phyloP scores from a whole-genome alignment of 1,140 invertebrate species.

The Drosophila yakuba region DNA sequence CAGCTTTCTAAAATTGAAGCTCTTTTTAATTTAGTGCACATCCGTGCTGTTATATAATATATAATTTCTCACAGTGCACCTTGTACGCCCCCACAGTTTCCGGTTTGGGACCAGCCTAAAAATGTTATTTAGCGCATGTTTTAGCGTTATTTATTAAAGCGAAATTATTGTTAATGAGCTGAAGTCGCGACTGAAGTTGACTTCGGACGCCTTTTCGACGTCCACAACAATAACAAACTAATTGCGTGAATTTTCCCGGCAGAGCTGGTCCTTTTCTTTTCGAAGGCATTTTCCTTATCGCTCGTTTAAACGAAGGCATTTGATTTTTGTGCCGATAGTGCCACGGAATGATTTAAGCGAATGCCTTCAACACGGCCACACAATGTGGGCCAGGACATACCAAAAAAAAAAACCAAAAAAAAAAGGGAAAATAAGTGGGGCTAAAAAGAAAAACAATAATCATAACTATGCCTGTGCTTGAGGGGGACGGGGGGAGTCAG shows the following conservation, averaged over 20 bases:
- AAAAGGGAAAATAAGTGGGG: background rate
- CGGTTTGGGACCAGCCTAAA: slow-evolving; percentile 49
- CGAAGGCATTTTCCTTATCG: slow-evolving; percentile 58
- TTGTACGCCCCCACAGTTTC: background rate
- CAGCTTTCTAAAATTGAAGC: too few relatives aligned
- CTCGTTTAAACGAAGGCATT: slow-evolving; percentile 82
- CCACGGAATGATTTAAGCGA: slow-evolving; percentile 76
- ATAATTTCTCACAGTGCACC: slow-evolving; percentile 6
- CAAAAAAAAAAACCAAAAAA: slow-evolving; percentile 1
- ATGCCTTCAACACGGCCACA: slow-evolving; percentile 32
- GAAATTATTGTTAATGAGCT: slow-evolving; percentile 82
- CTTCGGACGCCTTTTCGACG: slow-evolving; percentile 79
- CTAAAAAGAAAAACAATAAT: slow-evolving; percentile 57
- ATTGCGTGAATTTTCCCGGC: slow-evolving; percentile 72
- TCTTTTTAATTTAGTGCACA: too few relatives aligned
- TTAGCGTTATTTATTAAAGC: slow-evolving; percentile 83
- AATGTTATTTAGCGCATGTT: slow-evolving; percentile 83
- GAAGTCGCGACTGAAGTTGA: slow-evolving; percentile 36
- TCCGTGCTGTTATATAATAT: too few relatives aligned
- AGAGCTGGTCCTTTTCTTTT: slow-evolving; percentile 43
- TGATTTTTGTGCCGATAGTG: slow-evolving; percentile 81
- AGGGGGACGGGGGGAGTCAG: slow-evolving; percentile 1
- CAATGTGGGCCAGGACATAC: background rate
- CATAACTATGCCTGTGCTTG: slow-evolving; percentile 50
- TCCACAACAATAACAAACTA: slow-evolving; percentile 67